Percentiles rank a stretch among this genome's conserved stretches.
These are phyloP conservation scores for Drosophila subobscura DNA, from an alignment of 1,140 invertebrate genomes.

Conservation along the genomic window DNA sequence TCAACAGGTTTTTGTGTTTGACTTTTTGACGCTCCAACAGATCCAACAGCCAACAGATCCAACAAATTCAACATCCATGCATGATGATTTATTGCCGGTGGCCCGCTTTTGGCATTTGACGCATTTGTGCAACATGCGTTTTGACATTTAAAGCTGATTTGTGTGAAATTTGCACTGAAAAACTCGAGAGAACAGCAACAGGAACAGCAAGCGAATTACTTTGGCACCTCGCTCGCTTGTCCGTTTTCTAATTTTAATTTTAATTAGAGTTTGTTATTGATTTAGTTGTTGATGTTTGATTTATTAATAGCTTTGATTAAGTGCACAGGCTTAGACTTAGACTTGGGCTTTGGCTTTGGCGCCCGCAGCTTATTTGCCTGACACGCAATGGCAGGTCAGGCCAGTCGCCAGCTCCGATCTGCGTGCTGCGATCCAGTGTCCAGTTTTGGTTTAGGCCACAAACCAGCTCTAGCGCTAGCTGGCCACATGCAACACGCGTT, in stretches of 20 bases:
- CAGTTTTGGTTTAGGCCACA: constrained; percentile 53
- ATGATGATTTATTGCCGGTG: constrained; percentile 75
- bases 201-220: constrained; percentile 7
- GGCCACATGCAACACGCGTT: constrained; percentile 16
- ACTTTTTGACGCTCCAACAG: constrained; percentile 17
- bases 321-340: constrained; percentile 19
- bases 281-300: constrained; percentile 75
- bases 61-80: constrained; percentile 41
- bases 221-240: constrained; percentile 16
- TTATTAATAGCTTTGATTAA: constrained; percentile 71
- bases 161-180: constrained; percentile 68
- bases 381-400: constrained; percentile 61
- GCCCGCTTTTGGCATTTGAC: constrained; percentile 75
- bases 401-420: constrained; percentile 11
- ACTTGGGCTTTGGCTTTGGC: constrained; percentile 41
- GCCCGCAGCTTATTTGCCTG: constrained; percentile 70
- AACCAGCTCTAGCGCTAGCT: constrained; percentile 59
- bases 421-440: constrained; percentile 27
- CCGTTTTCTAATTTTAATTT: constrained; percentile 41
- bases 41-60: constrained; percentile 22
- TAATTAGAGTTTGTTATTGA: constrained; percentile 55
- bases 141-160: constrained; percentile 81
- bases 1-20: constrained; percentile 48
- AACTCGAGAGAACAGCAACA: constrained; percentile 21
- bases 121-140: constrained; percentile 82